These are phyloP conservation scores for Liposcelis brunnea DNA, from an alignment of 2,888 invertebrate species.

Conservation along the genomic window DNA sequence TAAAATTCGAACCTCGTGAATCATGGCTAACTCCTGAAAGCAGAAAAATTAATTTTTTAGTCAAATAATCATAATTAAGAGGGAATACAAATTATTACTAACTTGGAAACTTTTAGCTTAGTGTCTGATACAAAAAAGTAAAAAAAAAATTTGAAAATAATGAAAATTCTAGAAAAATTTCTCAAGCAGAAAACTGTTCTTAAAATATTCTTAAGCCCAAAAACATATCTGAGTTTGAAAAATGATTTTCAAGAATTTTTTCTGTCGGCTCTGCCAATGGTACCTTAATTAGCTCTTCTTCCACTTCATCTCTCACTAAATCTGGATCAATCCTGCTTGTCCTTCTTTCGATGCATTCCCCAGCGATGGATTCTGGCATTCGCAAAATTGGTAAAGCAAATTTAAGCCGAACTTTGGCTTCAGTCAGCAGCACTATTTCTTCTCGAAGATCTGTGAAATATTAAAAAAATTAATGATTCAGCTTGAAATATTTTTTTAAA, in stretches of 20 bases:
- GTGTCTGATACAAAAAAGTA: no score
- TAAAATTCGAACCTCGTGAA: constrained; percentile 45
- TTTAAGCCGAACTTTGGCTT: constrained; percentile 11
- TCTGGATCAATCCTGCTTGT: constrained; percentile 52
- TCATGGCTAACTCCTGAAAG: constrained; percentile 44
- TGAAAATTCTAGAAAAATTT: no score
- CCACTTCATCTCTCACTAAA: constrained; percentile 55
- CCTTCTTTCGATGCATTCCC: constrained; percentile 55
- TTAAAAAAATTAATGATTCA: not conserved
- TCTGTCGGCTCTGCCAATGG: no score
- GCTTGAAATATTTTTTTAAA: no score
- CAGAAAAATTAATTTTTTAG: constrained; percentile 6
- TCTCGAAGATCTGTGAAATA: constrained; percentile 19
- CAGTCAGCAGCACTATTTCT: constrained; percentile 48
- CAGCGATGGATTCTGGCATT: constrained; percentile 55
- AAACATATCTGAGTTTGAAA: no score
- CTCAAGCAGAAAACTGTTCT: no score
- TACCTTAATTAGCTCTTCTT: constrained; percentile 54
- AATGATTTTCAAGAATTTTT: no score
- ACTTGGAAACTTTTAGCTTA: no score
- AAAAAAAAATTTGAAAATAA: no score
- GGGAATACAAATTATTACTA: no score
- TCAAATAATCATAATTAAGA: not conserved
- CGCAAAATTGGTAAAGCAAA: constrained; percentile 27
- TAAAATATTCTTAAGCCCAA: no score